A percentile compares a stretch with the other conserved stretches of the same genome.
Conservation (phyloP, 2,888 invertebrate species). For the Sisyra terminalis region DNA sequence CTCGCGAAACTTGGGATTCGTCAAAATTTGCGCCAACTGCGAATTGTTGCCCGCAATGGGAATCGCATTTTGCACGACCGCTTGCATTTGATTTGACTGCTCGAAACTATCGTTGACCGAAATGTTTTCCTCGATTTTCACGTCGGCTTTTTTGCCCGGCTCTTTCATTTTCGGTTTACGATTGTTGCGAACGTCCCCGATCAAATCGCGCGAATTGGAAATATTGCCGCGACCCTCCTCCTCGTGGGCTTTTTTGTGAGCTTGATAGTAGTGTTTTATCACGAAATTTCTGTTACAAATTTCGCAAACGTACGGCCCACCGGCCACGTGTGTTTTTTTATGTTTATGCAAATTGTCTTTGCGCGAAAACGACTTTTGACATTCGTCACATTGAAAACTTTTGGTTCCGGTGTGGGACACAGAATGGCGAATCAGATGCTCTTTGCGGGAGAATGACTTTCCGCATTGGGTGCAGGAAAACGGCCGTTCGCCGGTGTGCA, state of each 20-base stretch:
- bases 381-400: constrained; percentile 43
- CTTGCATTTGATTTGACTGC: neutral
- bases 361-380: constrained; percentile 34
- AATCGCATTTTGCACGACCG: neutral
- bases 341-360: constrained; percentile 42
- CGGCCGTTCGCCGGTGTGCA: constrained; percentile 48
- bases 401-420: constrained; percentile 51
- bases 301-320: constrained; percentile 42
- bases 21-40: constrained; percentile 7
- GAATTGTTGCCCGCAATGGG: too few relatives aligned
- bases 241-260: constrained; percentile 39
- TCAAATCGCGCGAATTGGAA: neutral
- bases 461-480: constrained; percentile 47
- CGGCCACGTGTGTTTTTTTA: constrained; percentile 37
- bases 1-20: constrained; percentile 5
- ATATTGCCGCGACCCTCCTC: constrained; percentile 12
- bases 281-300: constrained; percentile 48
- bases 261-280: constrained; percentile 46
- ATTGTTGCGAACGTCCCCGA: neutral
- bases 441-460: constrained; percentile 51
- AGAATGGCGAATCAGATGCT: constrained; percentile 47
- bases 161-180: neutral
- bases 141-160: neutral
- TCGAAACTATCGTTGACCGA: neutral
- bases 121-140: neutral